These are phyloP conservation scores for Heterodera carotae DNA, from an alignment of 1,140 invertebrate species.

Conservation along the genomic window DNA sequence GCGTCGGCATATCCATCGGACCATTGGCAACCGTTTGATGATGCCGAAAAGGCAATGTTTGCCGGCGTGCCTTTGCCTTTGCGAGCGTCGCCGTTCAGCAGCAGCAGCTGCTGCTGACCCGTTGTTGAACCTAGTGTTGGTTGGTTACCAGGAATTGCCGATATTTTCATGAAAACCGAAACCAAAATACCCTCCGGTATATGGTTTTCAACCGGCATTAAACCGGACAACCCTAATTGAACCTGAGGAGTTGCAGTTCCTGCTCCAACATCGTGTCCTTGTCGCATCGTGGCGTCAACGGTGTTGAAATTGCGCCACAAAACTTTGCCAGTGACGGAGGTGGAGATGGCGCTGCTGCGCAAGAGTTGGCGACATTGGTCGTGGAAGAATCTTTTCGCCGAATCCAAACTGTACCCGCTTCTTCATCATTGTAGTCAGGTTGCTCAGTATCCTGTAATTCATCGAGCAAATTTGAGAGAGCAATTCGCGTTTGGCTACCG, in stretches of 20 bases:
- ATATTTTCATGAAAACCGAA: conserved; percentile 22
- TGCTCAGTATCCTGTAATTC: not conserved
- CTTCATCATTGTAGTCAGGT: conserved; percentile 13
- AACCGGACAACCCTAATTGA: too few species aligned
- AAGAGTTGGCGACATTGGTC: not conserved
- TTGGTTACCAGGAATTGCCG: conserved; percentile 1
- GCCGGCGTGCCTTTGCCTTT: not conserved
- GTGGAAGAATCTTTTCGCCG: not conserved
- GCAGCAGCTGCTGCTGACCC: not conserved
- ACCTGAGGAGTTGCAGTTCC: conserved; percentile 1
- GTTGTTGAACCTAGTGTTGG: conserved; percentile 14
- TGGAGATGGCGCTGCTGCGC: not conserved
- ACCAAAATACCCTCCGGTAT: not conserved
- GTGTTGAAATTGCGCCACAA: not conserved
- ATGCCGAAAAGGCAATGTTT: conserved; percentile 16
- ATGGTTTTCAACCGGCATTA: too few species aligned
- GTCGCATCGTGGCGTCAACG: not conserved
- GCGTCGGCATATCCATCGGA: conserved; percentile 41
- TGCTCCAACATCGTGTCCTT: conserved; percentile 17
- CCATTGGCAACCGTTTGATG: conserved; percentile 26
- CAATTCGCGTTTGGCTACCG: too few species aligned
- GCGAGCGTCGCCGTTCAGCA: not conserved
- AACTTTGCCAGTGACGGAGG: not conserved
- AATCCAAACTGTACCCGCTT: conserved; percentile 23
- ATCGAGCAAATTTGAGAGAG: too few species aligned